Conservation (phyloP, 2,888 invertebrate genomes). For the Argyra leucocephala region DNA sequence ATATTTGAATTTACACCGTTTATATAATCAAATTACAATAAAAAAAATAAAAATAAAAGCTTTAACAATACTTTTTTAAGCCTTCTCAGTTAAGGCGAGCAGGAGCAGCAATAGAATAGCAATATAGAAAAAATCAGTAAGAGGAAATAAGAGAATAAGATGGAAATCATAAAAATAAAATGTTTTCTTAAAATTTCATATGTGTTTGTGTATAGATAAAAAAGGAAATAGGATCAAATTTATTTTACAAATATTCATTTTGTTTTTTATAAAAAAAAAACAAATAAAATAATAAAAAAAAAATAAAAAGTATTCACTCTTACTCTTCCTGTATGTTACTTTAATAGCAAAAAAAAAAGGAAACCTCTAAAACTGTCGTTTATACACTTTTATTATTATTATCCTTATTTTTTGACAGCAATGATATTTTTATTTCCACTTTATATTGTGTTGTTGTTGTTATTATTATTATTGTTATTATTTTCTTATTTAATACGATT, state of each 20-base stretch:
- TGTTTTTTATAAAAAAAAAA: neutral
- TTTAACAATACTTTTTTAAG: no score
- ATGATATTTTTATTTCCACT: neutral
- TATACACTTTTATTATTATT: neutral
- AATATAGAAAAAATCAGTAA: no score
- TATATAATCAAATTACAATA: neutral
- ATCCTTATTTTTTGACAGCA: neutral
- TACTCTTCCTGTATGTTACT: neutral
- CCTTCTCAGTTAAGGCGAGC: no score
- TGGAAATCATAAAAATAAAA: no score
- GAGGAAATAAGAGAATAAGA: neutral
- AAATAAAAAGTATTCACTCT: neutral
- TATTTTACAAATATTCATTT: neutral
- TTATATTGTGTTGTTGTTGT: neutral
- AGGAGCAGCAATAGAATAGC: no score
- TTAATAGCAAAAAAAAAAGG: neutral
- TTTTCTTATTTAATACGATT: neutral
- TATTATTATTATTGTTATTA: neutral
- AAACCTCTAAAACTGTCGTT: neutral
- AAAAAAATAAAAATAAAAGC: no score
- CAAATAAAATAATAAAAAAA: neutral
- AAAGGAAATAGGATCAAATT: neutral
- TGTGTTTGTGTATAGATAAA: neutral
- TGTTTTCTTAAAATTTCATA: no score
- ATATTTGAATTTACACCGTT: neutral